Conservation (phyloP, 2,797 vertebrate species). For the Hypotaenidia okinawae region DNA sequence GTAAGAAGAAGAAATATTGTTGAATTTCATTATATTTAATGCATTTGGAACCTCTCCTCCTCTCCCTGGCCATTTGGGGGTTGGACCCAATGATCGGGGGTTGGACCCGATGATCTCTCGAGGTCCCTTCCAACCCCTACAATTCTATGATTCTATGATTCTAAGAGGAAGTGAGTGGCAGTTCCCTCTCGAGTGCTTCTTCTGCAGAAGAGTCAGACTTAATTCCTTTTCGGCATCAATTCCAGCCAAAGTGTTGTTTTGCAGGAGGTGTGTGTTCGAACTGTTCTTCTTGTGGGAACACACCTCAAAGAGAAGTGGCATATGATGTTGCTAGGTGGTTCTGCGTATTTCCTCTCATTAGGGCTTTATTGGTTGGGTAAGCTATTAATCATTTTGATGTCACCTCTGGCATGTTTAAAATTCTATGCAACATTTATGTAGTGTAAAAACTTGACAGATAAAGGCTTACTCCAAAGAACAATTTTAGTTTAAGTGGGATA, state of each 20-base stretch:
- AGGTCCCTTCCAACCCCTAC: too few species aligned
- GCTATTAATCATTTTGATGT: conserved; percentile 67
- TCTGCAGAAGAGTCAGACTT: not conserved
- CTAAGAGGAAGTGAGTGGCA: not conserved
- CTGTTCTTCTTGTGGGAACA: not conserved
- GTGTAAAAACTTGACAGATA: not conserved
- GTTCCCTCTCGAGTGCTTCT: not conserved
- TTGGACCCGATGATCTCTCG: too few species aligned
- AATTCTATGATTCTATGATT: too few species aligned
- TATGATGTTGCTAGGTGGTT: not conserved
- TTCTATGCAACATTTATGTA: not conserved
- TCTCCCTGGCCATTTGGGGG: not conserved
- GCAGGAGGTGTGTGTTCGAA: not conserved
- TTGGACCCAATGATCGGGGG: too few species aligned
- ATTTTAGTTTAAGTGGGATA: conserved; percentile 27
- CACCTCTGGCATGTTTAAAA: conserved; percentile 22
- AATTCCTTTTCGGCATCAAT: not conserved
- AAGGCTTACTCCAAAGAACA: conserved; percentile 20
- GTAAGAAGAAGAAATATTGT: not conserved
- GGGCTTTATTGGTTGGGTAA: not conserved
- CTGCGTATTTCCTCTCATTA: conserved; percentile 38
- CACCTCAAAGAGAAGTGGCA: not conserved
- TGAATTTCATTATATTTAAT: not conserved
- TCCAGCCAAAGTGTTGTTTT: not conserved
- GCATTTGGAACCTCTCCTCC: not conserved